A percentile compares a stretch with the other conserved stretches of the same genome.
Evolutionary conservation across 2,113 vertebrate species (phyloP).

Genomic region (Ictidomys tridecemlineatus): DNA sequence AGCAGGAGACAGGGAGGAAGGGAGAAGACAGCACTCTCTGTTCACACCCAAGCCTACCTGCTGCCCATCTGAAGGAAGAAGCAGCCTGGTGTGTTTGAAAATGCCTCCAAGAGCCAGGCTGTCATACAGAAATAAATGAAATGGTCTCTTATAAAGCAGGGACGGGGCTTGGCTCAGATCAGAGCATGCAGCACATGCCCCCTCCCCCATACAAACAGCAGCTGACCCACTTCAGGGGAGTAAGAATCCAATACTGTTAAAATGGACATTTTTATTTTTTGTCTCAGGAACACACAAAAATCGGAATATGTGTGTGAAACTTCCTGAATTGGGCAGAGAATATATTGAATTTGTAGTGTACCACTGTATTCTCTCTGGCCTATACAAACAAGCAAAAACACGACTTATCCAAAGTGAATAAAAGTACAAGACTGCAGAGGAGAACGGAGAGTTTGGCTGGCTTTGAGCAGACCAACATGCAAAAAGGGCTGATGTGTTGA

Average conservation of each 20-base stretch:
- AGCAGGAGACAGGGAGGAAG: background rate
- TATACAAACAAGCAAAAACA: background rate
- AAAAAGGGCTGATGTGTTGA: background rate
- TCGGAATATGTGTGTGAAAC: background rate
- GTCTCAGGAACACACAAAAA: background rate
- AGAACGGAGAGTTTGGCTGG: background rate
- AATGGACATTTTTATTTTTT: background rate
- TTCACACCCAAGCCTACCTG: background rate
- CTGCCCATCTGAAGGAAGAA: background rate
- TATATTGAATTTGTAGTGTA: background rate
- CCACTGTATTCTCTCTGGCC: background rate
- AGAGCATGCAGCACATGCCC: background rate
- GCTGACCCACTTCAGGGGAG: background rate
- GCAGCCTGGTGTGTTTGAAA: background rate
- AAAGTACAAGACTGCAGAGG: background rate
- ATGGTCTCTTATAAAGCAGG: background rate
- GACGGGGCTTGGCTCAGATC: background rate
- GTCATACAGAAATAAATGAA: background rate
- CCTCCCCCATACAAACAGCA: background rate
- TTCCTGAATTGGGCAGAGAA: background rate
- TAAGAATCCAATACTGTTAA: background rate
- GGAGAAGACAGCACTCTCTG: background rate
- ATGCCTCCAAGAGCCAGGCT: background rate
- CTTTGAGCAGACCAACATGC: background rate
- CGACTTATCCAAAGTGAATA: background rate